Conservation (phyloP, 2,888 invertebrate genomes). For the Odontocolon sp. region DNA sequence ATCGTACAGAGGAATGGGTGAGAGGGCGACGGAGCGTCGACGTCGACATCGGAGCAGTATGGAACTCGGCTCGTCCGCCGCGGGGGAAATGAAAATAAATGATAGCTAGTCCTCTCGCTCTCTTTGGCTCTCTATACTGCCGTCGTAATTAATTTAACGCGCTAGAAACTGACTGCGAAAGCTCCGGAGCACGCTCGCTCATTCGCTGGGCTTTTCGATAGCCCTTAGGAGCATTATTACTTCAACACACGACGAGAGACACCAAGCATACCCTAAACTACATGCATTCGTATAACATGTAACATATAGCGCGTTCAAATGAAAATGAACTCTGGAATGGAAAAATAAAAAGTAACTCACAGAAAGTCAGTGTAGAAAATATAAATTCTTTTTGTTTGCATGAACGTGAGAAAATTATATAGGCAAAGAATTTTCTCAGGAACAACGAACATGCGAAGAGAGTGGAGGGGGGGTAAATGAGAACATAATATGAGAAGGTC, state of each 20-base stretch:
- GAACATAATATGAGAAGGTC: no score
- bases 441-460: no score
- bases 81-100: conserved; percentile 79
- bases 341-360: neutral
- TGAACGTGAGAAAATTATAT: no score
- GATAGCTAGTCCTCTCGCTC: conserved; percentile 68
- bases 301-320: conserved; percentile 18
- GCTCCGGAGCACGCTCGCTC: conserved; percentile 70
- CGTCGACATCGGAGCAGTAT: conserved; percentile 49
- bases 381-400: neutral
- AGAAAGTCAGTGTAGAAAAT: neutral
- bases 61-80: conserved; percentile 67
- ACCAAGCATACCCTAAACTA: conserved; percentile 32
- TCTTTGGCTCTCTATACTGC: conserved; percentile 55
- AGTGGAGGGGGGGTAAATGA: no score
- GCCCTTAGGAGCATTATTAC: conserved; percentile 60
- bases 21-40: conserved; percentile 51
- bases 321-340: neutral
- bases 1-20: conserved; percentile 40
- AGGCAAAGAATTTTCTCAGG: no score
- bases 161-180: conserved; percentile 70
- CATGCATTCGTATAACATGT: conserved; percentile 5
- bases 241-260: conserved; percentile 57
- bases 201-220: conserved; percentile 63
- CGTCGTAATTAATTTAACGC: conserved; percentile 78